These are phyloP conservation scores for Calephelis virginiensis DNA, from an alignment of 1,140 invertebrate species.

Conservation along the genomic window DNA sequence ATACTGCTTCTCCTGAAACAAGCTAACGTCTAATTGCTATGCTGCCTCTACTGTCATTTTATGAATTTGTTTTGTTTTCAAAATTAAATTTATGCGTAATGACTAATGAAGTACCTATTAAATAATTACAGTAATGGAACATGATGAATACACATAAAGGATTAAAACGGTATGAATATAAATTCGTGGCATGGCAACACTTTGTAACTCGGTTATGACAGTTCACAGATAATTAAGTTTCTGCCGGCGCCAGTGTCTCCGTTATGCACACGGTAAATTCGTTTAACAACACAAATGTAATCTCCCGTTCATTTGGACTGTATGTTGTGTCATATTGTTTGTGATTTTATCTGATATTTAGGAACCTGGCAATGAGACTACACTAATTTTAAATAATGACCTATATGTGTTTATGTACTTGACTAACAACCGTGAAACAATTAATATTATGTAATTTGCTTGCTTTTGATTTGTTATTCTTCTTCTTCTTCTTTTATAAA, in stretches of 20 bases:
- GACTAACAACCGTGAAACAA: no score
- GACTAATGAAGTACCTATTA: no score
- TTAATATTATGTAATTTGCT: no score
- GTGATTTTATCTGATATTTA: slow-evolving; percentile 13
- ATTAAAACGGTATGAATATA: background rate
- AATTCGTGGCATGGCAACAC: background rate
- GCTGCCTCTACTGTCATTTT: no score
- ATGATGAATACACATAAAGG: background rate
- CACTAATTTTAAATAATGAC: slow-evolving; percentile 7
- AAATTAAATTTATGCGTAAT: no score
- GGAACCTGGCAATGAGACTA: background rate
- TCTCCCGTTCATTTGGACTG: slow-evolving; percentile 12
- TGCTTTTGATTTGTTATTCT: no score
- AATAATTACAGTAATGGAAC: no score
- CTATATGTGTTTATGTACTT: background rate
- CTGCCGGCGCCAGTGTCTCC: slow-evolving; percentile 9
- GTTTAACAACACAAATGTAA: slow-evolving; percentile 8
- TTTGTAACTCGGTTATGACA: background rate
- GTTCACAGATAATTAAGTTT: slow-evolving; percentile 8
- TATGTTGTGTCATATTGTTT: slow-evolving; percentile 3
- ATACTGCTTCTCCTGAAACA: no score
- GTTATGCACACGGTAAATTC: slow-evolving; percentile 7
- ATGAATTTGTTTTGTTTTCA: no score
- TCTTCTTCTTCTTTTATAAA: no score
- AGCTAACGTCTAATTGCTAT: no score